Evolutionary conservation across 2,113 vertebrate species (phyloP), one percentile per base, ranked within the genome.

Genomic region (Vombatus ursinus): DNA sequence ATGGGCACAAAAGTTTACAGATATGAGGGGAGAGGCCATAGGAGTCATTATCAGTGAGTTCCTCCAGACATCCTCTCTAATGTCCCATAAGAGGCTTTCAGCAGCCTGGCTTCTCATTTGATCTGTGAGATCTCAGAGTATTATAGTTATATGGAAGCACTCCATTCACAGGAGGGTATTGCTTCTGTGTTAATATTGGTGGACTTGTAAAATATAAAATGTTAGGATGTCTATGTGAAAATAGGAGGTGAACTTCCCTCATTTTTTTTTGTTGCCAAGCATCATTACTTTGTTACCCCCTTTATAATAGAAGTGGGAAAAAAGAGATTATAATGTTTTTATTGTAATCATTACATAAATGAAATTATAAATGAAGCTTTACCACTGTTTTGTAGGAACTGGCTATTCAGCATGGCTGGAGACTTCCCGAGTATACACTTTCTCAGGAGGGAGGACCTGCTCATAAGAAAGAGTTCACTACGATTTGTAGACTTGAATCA

Each of bases 321-420:
- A 44, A 95, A 96, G 53, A 50, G 47, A 96, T 44, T 94, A 89
- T 47, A 25, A 89, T 50, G 52, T 90, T 48, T 94, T 77, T 94
- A 89, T 95, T 91, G 93, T 44, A 93, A 52, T 37, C 49, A 50
- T 92, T 93, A 23, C 28, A 28, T 84, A 90, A 8, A 95, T 92
- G 50, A 94, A 93, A 57, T 61, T 91, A 51, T 92, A 95, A 22
- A 52, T 96, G 51, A 94, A 95, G 24, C 89, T 90, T 96, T 28
- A 94, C 96, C 37, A 96, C 0, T 0, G 92, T 97, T 94, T 95
- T 95, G 48, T 68, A 99, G 99, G 99, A 99, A 98, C 96, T 99
- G 89, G 99, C 99, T 6, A 98, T 99, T 97, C 99, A 99, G 97
- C 99, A 99, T 94, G 99, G 99, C 50, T 99, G 99, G 99, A 98